Conservation (phyloP, 1,140 invertebrate genomes). For the Drosophila insularis region DNA sequence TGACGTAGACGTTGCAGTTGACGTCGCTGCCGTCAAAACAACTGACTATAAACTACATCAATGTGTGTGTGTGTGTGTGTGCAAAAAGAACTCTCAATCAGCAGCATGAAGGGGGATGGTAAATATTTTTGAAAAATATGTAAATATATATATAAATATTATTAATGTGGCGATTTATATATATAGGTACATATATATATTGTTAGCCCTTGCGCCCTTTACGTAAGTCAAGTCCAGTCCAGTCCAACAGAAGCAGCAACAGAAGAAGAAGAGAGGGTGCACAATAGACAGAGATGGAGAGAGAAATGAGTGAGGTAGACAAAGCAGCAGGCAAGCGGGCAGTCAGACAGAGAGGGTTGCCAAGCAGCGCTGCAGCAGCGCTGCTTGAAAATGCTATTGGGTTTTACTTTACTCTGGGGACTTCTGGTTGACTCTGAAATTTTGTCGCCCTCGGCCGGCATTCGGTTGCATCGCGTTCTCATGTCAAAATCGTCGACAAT, state of each 20-base stretch:
- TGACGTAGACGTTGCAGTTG: constrained; percentile 26
- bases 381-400: constrained; percentile 24
- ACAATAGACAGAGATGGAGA: not conserved
- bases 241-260: constrained; percentile 42
- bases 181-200: not conserved
- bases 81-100: too few species aligned
- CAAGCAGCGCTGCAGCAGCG: constrained; percentile 29
- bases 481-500: constrained; percentile 64
- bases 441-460: constrained; percentile 56
- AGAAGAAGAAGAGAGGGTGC: constrained; percentile 5
- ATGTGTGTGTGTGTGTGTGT: too few species aligned
- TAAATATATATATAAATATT: constrained; percentile 22
- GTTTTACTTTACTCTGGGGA: constrained; percentile 10
- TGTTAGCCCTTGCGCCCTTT: constrained; percentile 37
- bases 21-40: constrained; percentile 20
- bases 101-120: not conserved
- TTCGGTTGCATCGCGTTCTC: constrained; percentile 78
- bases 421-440: constrained; percentile 52
- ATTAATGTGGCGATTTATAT: constrained; percentile 9
- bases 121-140: constrained; percentile 12
- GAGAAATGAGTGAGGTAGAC: not conserved
- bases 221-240: constrained; percentile 46
- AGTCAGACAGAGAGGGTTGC: constrained; percentile 19
- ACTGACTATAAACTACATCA: constrained; percentile 2
- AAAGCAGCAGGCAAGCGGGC: constrained; percentile 2